Base-by-base conservation (phyloP, 1,140 invertebrate genomes). In the Achroia grisella region DNA sequence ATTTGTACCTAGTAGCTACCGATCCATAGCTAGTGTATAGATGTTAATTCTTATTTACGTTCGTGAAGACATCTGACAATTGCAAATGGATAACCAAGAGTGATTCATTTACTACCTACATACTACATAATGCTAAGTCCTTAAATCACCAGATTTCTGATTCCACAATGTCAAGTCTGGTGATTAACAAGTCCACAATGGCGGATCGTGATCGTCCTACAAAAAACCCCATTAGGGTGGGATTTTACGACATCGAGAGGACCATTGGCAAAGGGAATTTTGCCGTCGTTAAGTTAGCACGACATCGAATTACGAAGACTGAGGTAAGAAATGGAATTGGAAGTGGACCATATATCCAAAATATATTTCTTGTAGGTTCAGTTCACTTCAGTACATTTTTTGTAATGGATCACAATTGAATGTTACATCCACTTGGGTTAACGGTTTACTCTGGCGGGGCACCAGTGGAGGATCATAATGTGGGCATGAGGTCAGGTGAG, bases 201-300 rank as follows among this genome's bases (percentile, higher is more conserved):
- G 87, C 87, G 71, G 88, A 89, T 45, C 80, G 88, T 15, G 88
- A 89, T 62, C 82, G 88, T 71, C 86, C 85, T 70, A 77, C 80
- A 57, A 93, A 93, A 81, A 92, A 91, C 82, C 90, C 95, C 45
- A 94, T 97, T 69, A 91, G 95, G 65, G 95, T 99, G 65, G 97
- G 97, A 65, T 97, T 97, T 89, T 99, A 99, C 83, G 95, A 98
- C 86, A 93, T 99, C 69, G 95, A 97, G 76, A 91, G 93, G 72
- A 99, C 97, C 48, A 98, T 99, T 71, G 95, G 98, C 64, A 99
- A 98, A 87, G 98, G 98, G 48, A 99, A 99, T 89, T 99, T 99
- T 89, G 97, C 98, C 48, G 95, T 99, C 70, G 98, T 99, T 56
- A 99, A 99, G 89, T 90, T 98, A 86, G 98, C 97, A 63, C 93